These are phyloP conservation scores for Bradypus variegatus DNA, from an alignment of 2,797 vertebrate species.

Conservation along the genomic window DNA sequence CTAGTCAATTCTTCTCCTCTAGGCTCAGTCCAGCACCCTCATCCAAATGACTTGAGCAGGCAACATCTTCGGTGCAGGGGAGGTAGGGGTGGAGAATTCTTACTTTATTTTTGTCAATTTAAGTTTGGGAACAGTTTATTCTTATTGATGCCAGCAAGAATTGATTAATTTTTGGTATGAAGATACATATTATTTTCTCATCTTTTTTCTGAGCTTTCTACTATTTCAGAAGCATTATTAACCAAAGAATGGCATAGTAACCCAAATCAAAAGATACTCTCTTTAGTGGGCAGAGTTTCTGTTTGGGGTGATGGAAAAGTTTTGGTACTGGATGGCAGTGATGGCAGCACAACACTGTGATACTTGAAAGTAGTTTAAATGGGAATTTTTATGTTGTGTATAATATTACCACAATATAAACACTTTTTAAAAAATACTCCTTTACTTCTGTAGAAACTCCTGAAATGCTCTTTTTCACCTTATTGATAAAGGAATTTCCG, in stretches of 20 bases:
- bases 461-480: background rate
- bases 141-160: background rate
- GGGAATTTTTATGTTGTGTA: too few relatives aligned
- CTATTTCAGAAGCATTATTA: background rate
- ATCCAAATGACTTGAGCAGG: background rate
- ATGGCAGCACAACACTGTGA: too few relatives aligned
- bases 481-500: slow-evolving; percentile 6
- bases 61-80: background rate
- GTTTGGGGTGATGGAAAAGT: too few relatives aligned
- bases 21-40: slow-evolving; percentile 46
- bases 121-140: background rate
- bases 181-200: background rate
- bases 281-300: too few relatives aligned
- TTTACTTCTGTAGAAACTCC: background rate
- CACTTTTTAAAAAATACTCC: background rate
- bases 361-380: too few relatives aligned
- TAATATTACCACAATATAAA: too few relatives aligned
- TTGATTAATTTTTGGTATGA: background rate
- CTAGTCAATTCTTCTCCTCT: slow-evolving; percentile 58
- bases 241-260: background rate
- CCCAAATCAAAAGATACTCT: background rate
- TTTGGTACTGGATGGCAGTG: too few relatives aligned
- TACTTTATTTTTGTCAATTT: background rate
- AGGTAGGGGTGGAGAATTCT: background rate
- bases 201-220: background rate